Evolutionary conservation across 1,140 invertebrate species (phyloP).

Genomic region (Colletes gigas): DNA sequence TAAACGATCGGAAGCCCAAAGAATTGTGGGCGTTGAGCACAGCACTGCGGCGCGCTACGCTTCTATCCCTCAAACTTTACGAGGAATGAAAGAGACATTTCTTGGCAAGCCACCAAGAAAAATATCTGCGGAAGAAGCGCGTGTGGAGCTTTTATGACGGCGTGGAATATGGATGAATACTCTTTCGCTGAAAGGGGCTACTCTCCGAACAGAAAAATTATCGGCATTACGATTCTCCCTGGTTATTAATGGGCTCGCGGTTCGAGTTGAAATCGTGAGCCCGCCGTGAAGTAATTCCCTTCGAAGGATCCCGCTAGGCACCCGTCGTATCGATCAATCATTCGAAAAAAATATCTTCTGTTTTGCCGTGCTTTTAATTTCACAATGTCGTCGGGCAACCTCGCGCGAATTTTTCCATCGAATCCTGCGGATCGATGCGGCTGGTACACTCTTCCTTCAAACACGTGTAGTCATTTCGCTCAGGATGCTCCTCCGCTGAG

Average conservation of each 20-base stretch:
- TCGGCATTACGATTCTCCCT: constrained; percentile 37
- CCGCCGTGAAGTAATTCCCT: not conserved
- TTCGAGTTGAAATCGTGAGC: not conserved
- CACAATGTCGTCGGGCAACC: not conserved
- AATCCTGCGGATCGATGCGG: constrained; percentile 28
- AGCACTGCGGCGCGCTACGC: constrained; percentile 24
- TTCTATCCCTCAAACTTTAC: constrained; percentile 61
- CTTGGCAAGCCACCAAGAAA: constrained; percentile 62
- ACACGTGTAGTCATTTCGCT: not conserved
- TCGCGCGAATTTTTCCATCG: constrained; percentile 34
- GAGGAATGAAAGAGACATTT: constrained; percentile 59
- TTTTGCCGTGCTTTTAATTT: not conserved
- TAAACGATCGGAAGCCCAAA: constrained; percentile 18
- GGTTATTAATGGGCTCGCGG: constrained; percentile 23
- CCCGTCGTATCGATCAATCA: not conserved
- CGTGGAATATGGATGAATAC: constrained; percentile 61
- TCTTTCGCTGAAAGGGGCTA: constrained; percentile 46
- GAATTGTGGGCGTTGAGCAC: not conserved
- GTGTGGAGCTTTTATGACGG: constrained; percentile 58
- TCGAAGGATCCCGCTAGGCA: not conserved
- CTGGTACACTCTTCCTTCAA: constrained; percentile 52
- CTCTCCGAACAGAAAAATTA: constrained; percentile 35
- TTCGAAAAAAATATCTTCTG: not conserved
- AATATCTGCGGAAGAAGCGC: constrained; percentile 60
- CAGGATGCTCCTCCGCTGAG: not conserved